Conservation (phyloP, 2,888 invertebrate genomes). For the Bellardia bayeri region DNA sequence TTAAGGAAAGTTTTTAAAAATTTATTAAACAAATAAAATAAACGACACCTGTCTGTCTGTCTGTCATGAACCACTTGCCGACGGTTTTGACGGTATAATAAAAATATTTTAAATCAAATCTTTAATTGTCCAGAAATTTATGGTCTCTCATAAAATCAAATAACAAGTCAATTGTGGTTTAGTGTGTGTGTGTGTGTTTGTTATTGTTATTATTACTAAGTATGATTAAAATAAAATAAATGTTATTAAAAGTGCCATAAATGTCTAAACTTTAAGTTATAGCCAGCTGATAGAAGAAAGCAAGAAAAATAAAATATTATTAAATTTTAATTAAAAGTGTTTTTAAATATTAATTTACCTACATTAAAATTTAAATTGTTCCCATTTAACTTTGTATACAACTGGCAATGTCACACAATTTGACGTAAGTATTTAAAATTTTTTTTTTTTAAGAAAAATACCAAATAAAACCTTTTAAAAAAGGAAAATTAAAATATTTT, state of each 20-base stretch:
- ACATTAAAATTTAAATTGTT: constrained; percentile 27
- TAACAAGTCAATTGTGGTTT: constrained; percentile 27
- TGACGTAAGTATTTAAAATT: constrained; percentile 62
- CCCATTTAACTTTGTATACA: constrained; percentile 35
- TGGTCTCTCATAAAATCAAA: background rate
- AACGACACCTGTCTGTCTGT: background rate
- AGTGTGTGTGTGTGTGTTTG: background rate
- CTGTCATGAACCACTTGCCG: background rate
- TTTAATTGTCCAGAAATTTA: background rate
- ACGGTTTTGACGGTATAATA: background rate
- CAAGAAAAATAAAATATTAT: background rate
- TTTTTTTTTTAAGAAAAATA: background rate
- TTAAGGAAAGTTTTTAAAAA: background rate
- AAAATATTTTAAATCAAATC: background rate
- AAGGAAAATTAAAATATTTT: background rate
- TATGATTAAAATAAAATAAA: background rate
- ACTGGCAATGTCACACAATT: constrained; percentile 70
- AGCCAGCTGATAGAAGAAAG: background rate
- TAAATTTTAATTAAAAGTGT: background rate
- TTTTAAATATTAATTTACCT: constrained; percentile 1
- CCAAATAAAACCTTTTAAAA: background rate
- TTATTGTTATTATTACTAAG: background rate
- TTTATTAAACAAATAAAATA: background rate
- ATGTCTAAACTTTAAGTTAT: constrained; percentile 8
- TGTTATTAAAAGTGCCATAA: constrained; percentile 5